Evolutionary conservation across 1,140 invertebrate species (phyloP), one percentile per base, ranked within the genome.

Genomic region (Frieseomelitta varia): DNA sequence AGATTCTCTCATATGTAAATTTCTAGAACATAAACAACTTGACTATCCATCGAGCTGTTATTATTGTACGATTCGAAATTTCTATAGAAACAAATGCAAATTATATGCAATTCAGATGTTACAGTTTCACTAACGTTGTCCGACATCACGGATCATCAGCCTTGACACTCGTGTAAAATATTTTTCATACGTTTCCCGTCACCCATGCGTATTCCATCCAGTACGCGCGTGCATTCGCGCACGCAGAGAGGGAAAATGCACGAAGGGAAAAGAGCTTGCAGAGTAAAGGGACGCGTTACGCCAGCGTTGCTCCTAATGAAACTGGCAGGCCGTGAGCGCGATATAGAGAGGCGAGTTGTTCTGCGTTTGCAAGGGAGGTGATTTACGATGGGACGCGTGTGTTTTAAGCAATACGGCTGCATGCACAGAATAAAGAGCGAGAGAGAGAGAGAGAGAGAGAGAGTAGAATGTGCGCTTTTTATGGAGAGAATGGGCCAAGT

Each of bases 381-480:
- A 91, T 92, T 92, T 92, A 92, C 91, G 91, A 91, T 80, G 81
- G 85, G 78, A 81, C 84, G 82, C 85, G 88, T 89, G 90, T 91
- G 88, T 88, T 90, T 91, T 91, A 90, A 87, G 87, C 88, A 47
- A 47, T 47, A 47, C 83, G 82, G 86, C 90, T 89, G 88, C 87
- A 85, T 86, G 85, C 86, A 47, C 30, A 30, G 30, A 30, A 30
- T 2, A 8, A 0, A 39, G 39, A 39, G 39, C 6, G 39, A 39
- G 34, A 39, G 39, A 39, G 39, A 39, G 39, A 47, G 39, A 47
- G 39, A 47, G 39, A 47, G 39, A 47, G 78, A 75, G 87, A 85
- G 82, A 83, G 89, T 81, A 90, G 90, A 90, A 92, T 92, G 90
- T 89, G 90, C 88, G 88, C 89, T 92, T 92, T 92, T 92, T 92